Evolutionary conservation across 2,797 vertebrate species (phyloP).

Genomic region (Galagoides demidoff): DNA sequence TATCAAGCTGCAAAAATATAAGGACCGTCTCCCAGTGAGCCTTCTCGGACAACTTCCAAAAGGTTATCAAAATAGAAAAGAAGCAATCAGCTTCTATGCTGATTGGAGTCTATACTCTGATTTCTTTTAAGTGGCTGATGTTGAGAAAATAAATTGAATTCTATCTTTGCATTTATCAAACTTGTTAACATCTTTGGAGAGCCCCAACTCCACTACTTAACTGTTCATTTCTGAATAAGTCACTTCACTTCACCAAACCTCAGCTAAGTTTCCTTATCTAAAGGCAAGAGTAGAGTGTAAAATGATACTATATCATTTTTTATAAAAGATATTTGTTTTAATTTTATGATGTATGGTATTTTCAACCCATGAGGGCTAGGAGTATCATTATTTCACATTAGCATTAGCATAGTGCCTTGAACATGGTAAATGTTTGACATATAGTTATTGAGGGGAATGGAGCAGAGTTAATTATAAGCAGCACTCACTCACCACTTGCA

Average conservation of each 20-base stretch:
- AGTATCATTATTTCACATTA: not conserved
- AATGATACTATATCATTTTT: not conserved
- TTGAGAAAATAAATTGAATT: slow-evolving; percentile 38
- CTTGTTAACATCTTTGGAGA: slow-evolving; percentile 6
- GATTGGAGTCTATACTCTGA: not conserved
- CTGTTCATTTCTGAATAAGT: not conserved
- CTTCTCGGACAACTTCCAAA: slow-evolving; percentile 20
- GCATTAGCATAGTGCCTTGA: not conserved
- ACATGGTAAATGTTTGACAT: not conserved
- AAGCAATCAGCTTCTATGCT: not conserved
- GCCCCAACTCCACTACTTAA: not conserved
- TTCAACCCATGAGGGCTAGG: not conserved
- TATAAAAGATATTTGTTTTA: not conserved
- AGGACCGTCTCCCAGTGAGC: slow-evolving; percentile 39
- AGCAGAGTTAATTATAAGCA: not conserved
- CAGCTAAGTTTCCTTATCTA: slow-evolving; percentile 20
- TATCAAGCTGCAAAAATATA: slow-evolving; percentile 71
- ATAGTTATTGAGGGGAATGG: not conserved
- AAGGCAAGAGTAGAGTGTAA: not conserved
- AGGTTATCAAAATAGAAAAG: slow-evolving; percentile 69
- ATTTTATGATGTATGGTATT: not conserved
- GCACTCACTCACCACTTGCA: not conserved
- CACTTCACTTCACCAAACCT: not conserved
- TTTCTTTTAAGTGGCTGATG: not conserved
- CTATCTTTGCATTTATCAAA: not conserved